Conservation (phyloP, 2,888 invertebrate species). For the Lycia hirtaria region DNA sequence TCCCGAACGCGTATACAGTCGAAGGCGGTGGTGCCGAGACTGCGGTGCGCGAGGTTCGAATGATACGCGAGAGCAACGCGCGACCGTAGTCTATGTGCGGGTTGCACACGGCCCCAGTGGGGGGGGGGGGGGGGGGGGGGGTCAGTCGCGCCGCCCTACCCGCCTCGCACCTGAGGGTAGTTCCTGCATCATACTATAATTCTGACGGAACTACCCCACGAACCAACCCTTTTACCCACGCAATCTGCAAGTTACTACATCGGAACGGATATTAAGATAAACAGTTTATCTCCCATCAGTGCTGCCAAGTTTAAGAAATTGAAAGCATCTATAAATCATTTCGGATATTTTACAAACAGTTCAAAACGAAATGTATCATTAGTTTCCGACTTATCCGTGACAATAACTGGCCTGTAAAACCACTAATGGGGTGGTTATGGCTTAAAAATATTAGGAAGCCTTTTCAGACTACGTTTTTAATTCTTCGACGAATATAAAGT, state of each 20-base stretch:
- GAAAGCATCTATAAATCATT: constrained; percentile 35
- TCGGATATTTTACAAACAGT: constrained; percentile 20
- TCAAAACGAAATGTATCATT: not conserved
- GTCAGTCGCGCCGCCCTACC: constrained; percentile 54
- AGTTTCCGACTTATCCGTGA: not conserved
- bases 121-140: constrained; percentile 69
- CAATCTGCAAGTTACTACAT: not conserved
- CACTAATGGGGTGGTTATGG: no score
- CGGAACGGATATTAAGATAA: constrained; percentile 25
- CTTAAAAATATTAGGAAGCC: no score
- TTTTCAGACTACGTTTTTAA: no score
- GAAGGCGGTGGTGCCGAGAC: constrained; percentile 80
- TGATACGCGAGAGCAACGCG: constrained; percentile 79
- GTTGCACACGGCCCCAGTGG: constrained; percentile 85
- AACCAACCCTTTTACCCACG: constrained; percentile 43
- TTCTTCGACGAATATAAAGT: no score
- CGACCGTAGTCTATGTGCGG: constrained; percentile 81
- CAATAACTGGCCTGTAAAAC: not conserved
- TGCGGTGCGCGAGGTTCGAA: constrained; percentile 84
- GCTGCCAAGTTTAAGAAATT: constrained; percentile 42
- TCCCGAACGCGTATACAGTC: constrained; percentile 82
- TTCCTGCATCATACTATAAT: constrained; percentile 2
- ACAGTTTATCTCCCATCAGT: constrained; percentile 34
- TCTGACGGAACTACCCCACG: not conserved
- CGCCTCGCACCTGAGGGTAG: constrained; percentile 43